Evolutionary conservation across 2,888 invertebrate species (phyloP), one percentile per base, ranked within the genome.

Genomic region (Epinotia ramella): DNA sequence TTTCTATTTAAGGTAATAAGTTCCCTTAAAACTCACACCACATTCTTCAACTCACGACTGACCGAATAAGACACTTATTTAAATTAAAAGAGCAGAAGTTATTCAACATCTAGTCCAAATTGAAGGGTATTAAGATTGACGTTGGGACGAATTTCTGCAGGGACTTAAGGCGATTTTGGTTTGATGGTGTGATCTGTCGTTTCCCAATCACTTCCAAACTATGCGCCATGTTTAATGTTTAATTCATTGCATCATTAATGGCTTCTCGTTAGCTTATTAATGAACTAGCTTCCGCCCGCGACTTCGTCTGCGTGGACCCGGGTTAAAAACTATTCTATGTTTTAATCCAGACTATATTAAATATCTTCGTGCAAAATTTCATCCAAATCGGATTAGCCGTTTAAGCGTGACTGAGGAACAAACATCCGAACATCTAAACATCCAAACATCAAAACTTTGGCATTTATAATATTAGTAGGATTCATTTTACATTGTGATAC

Each of bases 191-290:
- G 46, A 6, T n/a, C 24, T 68, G 49, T n/a, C 63, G 68, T 69
- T 74, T 69, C 73, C 63, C 63, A 69, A 70, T 73, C 66, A 44
- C 56, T 24, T 59, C 57, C 18, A 70, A 72, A 68, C 57, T 40
- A 24, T 49, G 9, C 53, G 67, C 49, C 59, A 79, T 80, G 79
- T 80, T 80, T 81, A 80, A 82, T 81, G 79, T 80, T 80, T 81
- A 81, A 83, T 81, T 82, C 81, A 83, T 83, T 77, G 72, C 66
- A 78, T 80, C 77, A 81, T 81, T 83, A 84, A 83, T 79, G 72
- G 78, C 78, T 73, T 81, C 80, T 79, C 80, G 77, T 81, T 81
- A 80, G 80, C 80, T 81, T 81, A 80, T 82, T 84, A 83, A 82
- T 78, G 79, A 78, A 80, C 24, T 28, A 28, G 3, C 24, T 28